Evolutionary conservation across 2,797 vertebrate species (phyloP).

Genomic region (Cygnus olor): DNA sequence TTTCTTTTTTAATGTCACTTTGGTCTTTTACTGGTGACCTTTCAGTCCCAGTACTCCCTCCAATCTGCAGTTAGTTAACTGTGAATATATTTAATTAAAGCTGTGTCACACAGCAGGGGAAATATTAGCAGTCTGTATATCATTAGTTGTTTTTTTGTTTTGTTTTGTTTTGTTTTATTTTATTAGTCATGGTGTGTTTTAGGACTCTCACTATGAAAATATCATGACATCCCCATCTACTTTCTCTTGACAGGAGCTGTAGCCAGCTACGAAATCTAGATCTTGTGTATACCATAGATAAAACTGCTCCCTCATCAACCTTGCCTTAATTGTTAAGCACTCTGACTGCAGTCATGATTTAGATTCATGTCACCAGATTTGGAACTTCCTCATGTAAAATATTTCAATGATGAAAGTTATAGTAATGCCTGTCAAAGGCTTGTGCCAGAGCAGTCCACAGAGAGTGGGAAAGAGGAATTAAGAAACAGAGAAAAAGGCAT

Average conservation of each 20-base stretch:
- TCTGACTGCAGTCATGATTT: neutral
- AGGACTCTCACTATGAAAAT: constrained; percentile 25
- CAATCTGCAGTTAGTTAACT: constrained; percentile 36
- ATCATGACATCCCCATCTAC: constrained; percentile 26
- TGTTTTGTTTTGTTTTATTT: neutral
- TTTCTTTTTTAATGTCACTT: neutral
- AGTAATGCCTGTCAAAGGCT: neutral
- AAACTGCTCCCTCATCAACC: neutral
- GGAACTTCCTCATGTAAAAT: neutral
- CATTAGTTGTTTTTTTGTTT: neutral
- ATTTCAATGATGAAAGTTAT: neutral
- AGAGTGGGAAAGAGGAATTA: neutral
- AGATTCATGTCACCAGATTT: neutral
- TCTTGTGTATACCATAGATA: neutral
- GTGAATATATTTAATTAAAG: constrained; percentile 53
- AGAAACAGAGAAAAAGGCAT: neutral
- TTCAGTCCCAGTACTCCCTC: neutral
- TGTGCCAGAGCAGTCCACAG: neutral
- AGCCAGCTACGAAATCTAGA: constrained; percentile 23
- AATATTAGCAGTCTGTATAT: constrained; percentile 7
- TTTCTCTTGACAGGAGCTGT: constrained; percentile 15
- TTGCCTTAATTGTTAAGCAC: neutral
- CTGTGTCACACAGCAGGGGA: constrained; percentile 2
- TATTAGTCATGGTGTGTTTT: constrained; percentile 27
- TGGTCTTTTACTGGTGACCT: neutral